phyloP scores from a whole-genome alignment of 53 echinoderm and acorn worm genomes.

The Arbacia lixula region DNA sequence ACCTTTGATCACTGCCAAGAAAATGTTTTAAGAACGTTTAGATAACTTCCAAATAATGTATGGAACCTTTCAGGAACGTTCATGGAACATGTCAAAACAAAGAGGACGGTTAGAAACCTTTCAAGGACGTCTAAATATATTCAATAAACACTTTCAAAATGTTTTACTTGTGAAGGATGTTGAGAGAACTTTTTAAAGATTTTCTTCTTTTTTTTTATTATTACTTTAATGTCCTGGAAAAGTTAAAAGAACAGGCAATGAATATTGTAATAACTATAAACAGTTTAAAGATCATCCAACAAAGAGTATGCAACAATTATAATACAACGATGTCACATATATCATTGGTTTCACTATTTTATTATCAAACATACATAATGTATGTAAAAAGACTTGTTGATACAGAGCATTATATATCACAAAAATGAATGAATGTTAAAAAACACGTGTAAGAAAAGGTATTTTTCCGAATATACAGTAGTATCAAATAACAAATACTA shows the following conservation, averaged over 20 bases:
- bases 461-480: conserved; percentile 2
- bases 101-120: no score
- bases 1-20: no score
- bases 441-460: conserved; percentile 4
- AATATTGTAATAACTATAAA: conserved; percentile 18
- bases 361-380: conserved; percentile 15
- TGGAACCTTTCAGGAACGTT: no score
- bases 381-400: conserved; percentile 18
- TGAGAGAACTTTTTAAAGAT: conserved; percentile 13
- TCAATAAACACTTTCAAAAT: conserved; percentile 13
- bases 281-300: conserved; percentile 18
- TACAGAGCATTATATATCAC: conserved; percentile 18
- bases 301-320: conserved; percentile 13
- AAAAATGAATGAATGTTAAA: neutral
- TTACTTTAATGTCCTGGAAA: conserved; percentile 7
- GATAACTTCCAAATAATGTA: no score
- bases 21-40: no score
- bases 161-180: conserved; percentile 13
- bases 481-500: conserved; percentile 9
- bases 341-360: conserved; percentile 8
- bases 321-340: conserved; percentile 14
- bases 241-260: conserved; percentile 11
- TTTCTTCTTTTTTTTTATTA: conserved; percentile 2
- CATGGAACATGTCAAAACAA: no score
- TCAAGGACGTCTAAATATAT: conserved; percentile 6